Base-by-base conservation (phyloP, 2,888 invertebrate genomes). In the Cryptosula pallasiana region DNA sequence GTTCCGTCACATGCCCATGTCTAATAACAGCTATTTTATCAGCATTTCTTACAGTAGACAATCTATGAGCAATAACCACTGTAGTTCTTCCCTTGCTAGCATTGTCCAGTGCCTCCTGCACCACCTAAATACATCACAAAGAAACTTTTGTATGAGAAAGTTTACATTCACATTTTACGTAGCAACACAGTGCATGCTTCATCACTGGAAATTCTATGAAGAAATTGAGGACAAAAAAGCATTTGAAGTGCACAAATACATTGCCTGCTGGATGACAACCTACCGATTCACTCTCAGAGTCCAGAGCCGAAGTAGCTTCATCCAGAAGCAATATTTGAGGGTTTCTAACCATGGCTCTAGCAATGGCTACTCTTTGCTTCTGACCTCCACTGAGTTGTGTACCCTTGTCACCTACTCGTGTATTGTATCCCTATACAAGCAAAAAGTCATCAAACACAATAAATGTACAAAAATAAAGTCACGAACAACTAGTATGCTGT, bases 11-110 rank as follows among this genome's bases (percentile, higher is more conserved):
- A 1, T 76, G 75, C 0, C 84, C 84, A 54, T 83, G 78, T 63
- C 79, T 77, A 69, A 83, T 79, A 9, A 86, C 86, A 58, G 83
- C 80, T 72, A 87, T 86, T 76, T 82, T 79, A 86, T 94, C 92
- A 0, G 92, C 92, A 82, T 91, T 90, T 79, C 91, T 89, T 74
- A 94, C 90, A 23, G 94, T 93, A 23, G 92, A 90, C 72, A 94
- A 87, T 2, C 94, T 89, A 86, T 94, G 94, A 0, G 94, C 94
- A 77, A 94, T 93, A 69, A 92, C 91, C 55, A 94, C 89, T 79
- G 92, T 92, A 0, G 94, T 94, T 69, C 94, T 88, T 25, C 86
- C 85, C 77, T 89, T 88, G 79, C 91, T 89, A 0, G 94, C 94
- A 77, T 89, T 88, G 83, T 94, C 93, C 73, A 94, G 82, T 0